Base-by-base conservation (phyloP, 2,113 vertebrate species). In the Gadus macrocephalus region DNA sequence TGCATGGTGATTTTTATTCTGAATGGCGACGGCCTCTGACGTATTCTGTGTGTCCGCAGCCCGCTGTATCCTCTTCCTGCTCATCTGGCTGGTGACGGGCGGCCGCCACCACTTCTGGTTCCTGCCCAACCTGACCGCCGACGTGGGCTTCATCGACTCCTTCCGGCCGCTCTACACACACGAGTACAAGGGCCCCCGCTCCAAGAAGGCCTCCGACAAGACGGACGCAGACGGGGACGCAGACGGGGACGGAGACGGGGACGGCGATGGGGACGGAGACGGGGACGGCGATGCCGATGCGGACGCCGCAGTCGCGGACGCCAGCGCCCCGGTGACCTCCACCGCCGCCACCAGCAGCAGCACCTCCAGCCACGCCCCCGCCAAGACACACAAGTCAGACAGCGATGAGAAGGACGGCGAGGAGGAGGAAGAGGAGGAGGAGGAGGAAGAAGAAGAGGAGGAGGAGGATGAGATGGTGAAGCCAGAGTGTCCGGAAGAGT, bases 101-200 rank as follows among this genome's bases (percentile, higher is more conserved):
- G 97, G 97, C 69, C 95, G 97, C 35, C 97, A 99, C 83, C 97
- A 99, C 90, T 99, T 99, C 90, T 99, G 97, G 97, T 97, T 99
- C 91, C 92, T 99, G 76, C 97, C 97, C 42, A 99, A 99, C 79
- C 91, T 99, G 67, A 99, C 97, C 1, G 97, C 97, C 0, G 97
- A 99, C 0, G 97, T 99, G 31, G 97, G 97, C 71, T 99, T 99
- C 90, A 96, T 99, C 72, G 97, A 99, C 89, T 99, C 97, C 71
- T 99, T 99, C 95, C 90, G 96, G 75, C 97, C 97, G 20, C 92
- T 99, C 75, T 99, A 98, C 90, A 99, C 97, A 15, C 97, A 99
- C 0, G 97, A 99, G 81, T 98, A 99, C 92, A 98, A 97, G 91
- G 96, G 96, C 82, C 95, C 96, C 31, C 95, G 94, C 81, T 91